Base-by-base conservation (phyloP, 1,140 invertebrate genomes). In the Psix sp. region DNA sequence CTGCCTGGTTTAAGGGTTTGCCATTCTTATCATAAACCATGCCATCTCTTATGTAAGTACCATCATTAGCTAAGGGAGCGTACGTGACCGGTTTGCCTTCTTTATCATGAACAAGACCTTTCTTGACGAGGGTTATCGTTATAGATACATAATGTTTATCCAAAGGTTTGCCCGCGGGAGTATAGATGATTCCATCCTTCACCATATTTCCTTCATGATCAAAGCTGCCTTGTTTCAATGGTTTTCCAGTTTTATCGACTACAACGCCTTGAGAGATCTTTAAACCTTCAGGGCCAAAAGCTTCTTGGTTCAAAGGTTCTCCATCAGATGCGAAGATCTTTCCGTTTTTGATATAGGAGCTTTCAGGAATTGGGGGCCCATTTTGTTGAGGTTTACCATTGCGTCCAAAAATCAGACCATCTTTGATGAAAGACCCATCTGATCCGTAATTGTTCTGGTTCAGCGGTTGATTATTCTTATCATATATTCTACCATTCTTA, bases 221-320 rank as follows among this genome's bases (percentile, higher is more conserved):
- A 10, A 86, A 87, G 9, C 15, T 42, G 2, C 72, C 73, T 21
- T 80, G 78, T 43, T 84, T 86, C 15, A 87, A 13, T 0, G 83
- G 83, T 49, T 80, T 82, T 0, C 84, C 83, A 10, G 66, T 68
- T 51, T 82, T 83, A 10, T 87, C 85, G 1, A 86, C 77, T 1
- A 86, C 43, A 0, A 85, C 56, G 29, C 85, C 85, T 13, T 85
- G 73, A 2, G 78, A 35, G 4, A 87, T 76, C 57, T 77, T 84
- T 5, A 86, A 17, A 38, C 82, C 85, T 68, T 87, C 85, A 1
- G 82, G 80, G 9, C 85, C 85, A 48, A 87, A 87, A 11, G 85
- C 80, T 71, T 87, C 85, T 18, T 84, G 82, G 0, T 77, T 82
- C 0, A 87, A 36, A 0, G 73, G 78, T 20, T 84, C 79, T 20